Base-by-base conservation (phyloP, 2,113 vertebrate species). In the Pomatorhinus ruficollis region DNA sequence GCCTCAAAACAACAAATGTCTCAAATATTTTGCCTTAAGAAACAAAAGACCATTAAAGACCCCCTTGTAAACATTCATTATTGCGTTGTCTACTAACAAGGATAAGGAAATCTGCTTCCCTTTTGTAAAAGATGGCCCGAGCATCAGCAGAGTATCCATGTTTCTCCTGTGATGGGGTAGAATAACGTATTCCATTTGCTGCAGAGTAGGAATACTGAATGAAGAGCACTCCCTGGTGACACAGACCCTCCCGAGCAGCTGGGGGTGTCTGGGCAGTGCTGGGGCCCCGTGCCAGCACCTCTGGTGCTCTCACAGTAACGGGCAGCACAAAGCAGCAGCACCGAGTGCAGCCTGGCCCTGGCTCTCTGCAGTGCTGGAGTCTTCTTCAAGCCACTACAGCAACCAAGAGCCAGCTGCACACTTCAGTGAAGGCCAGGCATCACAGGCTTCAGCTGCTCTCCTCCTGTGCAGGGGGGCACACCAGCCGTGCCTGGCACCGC, bases 1-100 rank as follows among this genome's bases (percentile, higher is more conserved):
- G 94, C 96, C 95, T 91, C 96, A 97, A 93, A 96, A 96, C 96
- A 97, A 92, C 90, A 95, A 97, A 96, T 93, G 94, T 94, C 86
- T 97, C 96, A 66, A 93, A 44, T 86, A 75, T 92, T 96, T 97
- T 96, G 97, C 97, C 97, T 96, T 87, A 85, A 97, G 98, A 96
- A 97, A 97, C 94, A 95, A 96, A 95, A 83, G 93, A 50, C 68
- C 77, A 75, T 97, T 72, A 83, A 92, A 92, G 88, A 54, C 7
- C 7, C 31, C 39, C 45, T 69, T 50, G 72, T 37, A 83, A 90
- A 85, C 56, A 59, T 45, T 81, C 60, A 25, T 91, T 79, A 53
- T 23, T 45, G 69, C 59, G 35, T 47, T 14, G 12, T 39, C 59
- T 91, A 6, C 69, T 40, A 92, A 82, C 53, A 91, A 87, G 49